A percentile compares a stretch with the other conserved stretches of the same genome.
phyloP scores from a whole-genome alignment of 1,140 invertebrate genomes.

The Papilio helenus region DNA sequence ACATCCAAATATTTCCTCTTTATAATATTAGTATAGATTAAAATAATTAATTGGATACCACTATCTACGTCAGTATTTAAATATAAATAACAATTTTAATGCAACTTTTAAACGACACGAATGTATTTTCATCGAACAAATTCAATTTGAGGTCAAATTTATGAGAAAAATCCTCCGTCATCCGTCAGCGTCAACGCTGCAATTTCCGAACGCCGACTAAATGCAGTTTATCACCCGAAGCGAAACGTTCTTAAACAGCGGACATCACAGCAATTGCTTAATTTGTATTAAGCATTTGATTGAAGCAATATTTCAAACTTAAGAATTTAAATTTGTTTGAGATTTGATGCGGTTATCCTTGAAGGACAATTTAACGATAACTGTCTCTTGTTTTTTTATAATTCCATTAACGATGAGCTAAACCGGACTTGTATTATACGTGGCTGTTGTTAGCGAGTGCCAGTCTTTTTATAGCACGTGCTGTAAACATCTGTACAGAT shows the following conservation, averaged over 20 bases:
- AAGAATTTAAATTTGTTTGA: conserved; percentile 11
- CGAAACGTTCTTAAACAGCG: background rate
- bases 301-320: conserved; percentile 33
- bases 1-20: no score
- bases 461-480: conserved; percentile 37
- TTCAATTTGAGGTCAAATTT: background rate
- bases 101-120: background rate
- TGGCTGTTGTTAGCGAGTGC: background rate
- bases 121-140: background rate
- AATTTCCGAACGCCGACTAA: conserved; percentile 5
- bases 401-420: conserved; percentile 24
- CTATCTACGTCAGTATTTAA: no score
- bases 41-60: no score
- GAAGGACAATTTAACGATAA: conserved; percentile 9
- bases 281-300: conserved; percentile 25
- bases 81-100: background rate
- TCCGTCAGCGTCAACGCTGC: background rate
- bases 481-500: conserved; percentile 1
- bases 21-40: no score
- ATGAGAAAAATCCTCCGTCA: background rate
- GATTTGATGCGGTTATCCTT: conserved; percentile 31
- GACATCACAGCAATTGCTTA: conserved; percentile 30
- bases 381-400: conserved; percentile 21
- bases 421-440: conserved; percentile 24
- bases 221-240: background rate